phyloP scores from a whole-genome alignment of 2,113 vertebrate genomes.

The Anguilla rostrata region DNA sequence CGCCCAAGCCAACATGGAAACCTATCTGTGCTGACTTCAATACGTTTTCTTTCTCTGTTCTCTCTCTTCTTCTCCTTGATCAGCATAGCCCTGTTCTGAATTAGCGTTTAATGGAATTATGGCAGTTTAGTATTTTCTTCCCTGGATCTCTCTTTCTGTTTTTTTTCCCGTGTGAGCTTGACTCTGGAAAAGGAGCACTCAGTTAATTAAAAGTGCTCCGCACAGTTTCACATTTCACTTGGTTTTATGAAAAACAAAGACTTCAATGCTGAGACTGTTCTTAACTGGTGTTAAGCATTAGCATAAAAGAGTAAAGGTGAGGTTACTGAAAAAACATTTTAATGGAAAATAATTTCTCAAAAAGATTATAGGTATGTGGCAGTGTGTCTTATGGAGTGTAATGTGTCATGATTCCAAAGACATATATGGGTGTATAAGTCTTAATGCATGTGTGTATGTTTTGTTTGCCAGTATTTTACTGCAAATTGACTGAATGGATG shows the following conservation, averaged over 20 bases:
- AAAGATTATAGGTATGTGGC: too few species aligned
- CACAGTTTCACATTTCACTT: background rate
- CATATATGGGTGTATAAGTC: background rate
- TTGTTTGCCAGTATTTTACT: background rate
- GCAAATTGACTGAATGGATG: background rate
- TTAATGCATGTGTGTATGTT: background rate
- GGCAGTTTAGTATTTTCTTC: background rate
- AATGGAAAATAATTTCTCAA: background rate
- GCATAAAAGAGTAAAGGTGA: background rate
- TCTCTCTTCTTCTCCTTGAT: background rate
- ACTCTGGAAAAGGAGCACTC: background rate
- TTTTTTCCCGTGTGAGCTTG: background rate
- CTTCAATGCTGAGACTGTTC: background rate
- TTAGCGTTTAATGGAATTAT: slow-evolving; percentile 29
- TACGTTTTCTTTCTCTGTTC: background rate
- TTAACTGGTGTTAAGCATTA: background rate
- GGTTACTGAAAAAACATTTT: background rate
- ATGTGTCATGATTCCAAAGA: background rate
- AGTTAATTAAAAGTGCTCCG: background rate
- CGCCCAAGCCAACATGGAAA: background rate
- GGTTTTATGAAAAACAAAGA: background rate
- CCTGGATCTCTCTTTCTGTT: background rate
- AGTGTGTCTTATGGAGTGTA: background rate
- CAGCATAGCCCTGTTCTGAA: slow-evolving; percentile 11
- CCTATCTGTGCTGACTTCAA: background rate